Evolutionary conservation across 2,888 invertebrate species (phyloP), one percentile per base, ranked within the genome.

Genomic region (Leptinotarsa rubiginosa): DNA sequence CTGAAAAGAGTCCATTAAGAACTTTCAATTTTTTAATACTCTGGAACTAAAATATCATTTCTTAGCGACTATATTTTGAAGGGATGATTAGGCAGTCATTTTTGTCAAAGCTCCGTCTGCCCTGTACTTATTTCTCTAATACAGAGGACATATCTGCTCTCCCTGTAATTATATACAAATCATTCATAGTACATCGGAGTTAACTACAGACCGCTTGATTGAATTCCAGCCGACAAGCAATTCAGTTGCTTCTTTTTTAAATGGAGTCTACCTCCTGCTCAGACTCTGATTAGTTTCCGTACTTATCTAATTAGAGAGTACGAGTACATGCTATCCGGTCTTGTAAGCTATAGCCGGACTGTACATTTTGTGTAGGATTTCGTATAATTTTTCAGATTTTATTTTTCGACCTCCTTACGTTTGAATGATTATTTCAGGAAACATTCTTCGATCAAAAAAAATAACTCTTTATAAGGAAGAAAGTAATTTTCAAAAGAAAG

Each of bases 261-360:
- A 25, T 16, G 67, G 22, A 22, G 18, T 47, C 31, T 67, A 67
- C 67, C 67, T 67, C 67, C 67, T 67, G 67, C 67, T 31, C 50
- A 2, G 67, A 25, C 47, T 67, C 25, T 67, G 31, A 67, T 67
- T 50, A 67, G 67, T 25, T 67, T 67, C 31, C 47, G 50, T 67
- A 67, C 67, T 49, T 62, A 31, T 41, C n/a, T 62, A 62, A 62
- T 62, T 62, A 62, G 41, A 62, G 62, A 41, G 10, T 62, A 62
- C 10, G 41, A 10, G 2, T 41, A 10, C 10, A 41, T 41, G 41
- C 41, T 41, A 41, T 41, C 31, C n/a, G 41, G 62, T 62, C 62
- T 62, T 62, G 62, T 31, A n/a, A 41, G 31, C 62, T 31, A 62
- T 18, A 62, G 62, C 31, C 31, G 16, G n/a, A 10, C 62, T 22